phyloP scores from a whole-genome alignment of 1,140 invertebrate genomes.

The Plodia interpunctella region DNA sequence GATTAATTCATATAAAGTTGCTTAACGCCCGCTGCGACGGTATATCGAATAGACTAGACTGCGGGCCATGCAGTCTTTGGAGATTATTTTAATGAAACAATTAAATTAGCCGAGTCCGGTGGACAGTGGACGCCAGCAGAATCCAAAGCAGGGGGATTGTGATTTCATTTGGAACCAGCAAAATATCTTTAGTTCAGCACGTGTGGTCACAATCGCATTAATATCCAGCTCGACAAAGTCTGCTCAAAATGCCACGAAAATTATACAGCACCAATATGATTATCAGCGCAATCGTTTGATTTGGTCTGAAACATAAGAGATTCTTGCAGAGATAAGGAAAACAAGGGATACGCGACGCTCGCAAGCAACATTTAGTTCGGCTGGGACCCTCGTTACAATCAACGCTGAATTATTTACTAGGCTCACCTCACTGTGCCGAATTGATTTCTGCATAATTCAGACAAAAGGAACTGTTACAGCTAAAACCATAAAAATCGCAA shows the following conservation, averaged over 20 bases:
- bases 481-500: slow-evolving; percentile 32
- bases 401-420: slow-evolving; percentile 62
- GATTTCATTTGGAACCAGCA: slow-evolving; percentile 52
- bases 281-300: slow-evolving; percentile 26
- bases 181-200: slow-evolving; percentile 35
- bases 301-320: slow-evolving; percentile 36
- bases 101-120: slow-evolving; percentile 56
- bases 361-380: slow-evolving; percentile 47
- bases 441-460: slow-evolving; percentile 67
- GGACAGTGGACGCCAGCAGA: slow-evolving; percentile 48
- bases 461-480: slow-evolving; percentile 36
- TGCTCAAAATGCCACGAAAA: slow-evolving; percentile 14
- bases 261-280: slow-evolving; percentile 28
- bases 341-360: slow-evolving; percentile 39
- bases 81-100: slow-evolving; percentile 67
- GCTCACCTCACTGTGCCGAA: slow-evolving; percentile 45
- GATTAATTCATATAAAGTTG: slow-evolving; percentile 19
- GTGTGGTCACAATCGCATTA: slow-evolving; percentile 13
- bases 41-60: slow-evolving; percentile 28
- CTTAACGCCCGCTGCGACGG: slow-evolving; percentile 27
- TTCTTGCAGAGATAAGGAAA: slow-evolving; percentile 49
- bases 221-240: slow-evolving; percentile 4
- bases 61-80: slow-evolving; percentile 33
- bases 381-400: slow-evolving; percentile 58
- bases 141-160: slow-evolving; percentile 42